Percentiles rank a stretch among this genome's conserved stretches.
Evolutionary conservation across 2,797 vertebrate genomes (phyloP).

Genomic region (Tenualosa thibaudeaui): DNA sequence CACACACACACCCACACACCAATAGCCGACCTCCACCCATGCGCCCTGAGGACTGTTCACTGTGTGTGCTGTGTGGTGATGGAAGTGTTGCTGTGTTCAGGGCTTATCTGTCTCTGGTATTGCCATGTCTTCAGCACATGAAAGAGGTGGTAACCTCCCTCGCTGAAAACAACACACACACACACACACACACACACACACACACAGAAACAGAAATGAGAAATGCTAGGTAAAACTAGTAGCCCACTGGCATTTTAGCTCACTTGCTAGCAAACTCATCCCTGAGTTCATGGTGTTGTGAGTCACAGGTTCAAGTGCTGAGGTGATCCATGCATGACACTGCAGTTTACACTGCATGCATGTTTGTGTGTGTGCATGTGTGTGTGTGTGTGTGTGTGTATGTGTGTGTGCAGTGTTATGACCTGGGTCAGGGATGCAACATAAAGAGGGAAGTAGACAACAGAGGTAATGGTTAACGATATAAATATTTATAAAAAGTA

Average conservation of each 20-base stretch:
- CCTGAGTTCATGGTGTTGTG: too few species aligned
- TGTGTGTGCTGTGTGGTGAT: background rate
- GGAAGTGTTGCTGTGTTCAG: background rate
- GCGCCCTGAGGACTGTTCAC: background rate
- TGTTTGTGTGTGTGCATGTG: background rate
- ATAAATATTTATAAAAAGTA: too few species aligned
- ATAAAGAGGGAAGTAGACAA: too few species aligned
- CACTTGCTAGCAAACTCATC: too few species aligned
- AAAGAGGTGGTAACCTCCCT: conserved; percentile 10
- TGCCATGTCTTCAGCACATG: background rate
- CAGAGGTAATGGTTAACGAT: too few species aligned
- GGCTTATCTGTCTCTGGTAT: background rate
- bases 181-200: background rate
- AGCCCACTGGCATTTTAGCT: too few species aligned
- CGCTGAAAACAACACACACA: background rate
- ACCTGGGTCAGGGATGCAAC: too few species aligned
- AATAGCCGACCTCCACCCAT: background rate
- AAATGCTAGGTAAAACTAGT: background rate
- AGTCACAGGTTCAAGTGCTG: too few species aligned
- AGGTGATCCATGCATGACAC: too few species aligned
- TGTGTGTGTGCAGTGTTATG: background rate
- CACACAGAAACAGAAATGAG: background rate
- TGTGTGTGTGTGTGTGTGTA: background rate
- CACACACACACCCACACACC: background rate
- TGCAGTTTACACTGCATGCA: background rate